phyloP scores from a whole-genome alignment of 2,113 vertebrate genomes.

The Heterotilapia buettikoferi region DNA sequence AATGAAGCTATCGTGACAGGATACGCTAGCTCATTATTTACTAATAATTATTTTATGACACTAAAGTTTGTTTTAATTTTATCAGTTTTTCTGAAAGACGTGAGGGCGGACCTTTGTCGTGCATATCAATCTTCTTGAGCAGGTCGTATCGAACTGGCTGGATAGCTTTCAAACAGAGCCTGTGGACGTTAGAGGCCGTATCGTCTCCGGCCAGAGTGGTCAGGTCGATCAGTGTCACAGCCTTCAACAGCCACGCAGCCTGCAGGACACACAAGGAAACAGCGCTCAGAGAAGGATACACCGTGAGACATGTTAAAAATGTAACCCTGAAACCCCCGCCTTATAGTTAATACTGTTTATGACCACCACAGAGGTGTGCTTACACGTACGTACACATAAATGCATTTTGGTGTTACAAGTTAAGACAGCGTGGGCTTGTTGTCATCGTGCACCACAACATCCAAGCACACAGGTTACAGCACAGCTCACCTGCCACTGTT shows the following conservation, averaged over 20 bases:
- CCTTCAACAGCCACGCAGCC: conserved; percentile 92
- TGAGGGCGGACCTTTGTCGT: conserved; percentile 76
- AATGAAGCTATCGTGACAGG: neutral
- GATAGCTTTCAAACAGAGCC: conserved; percentile 89
- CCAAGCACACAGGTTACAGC: neutral
- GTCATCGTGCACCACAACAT: rapidly evolving
- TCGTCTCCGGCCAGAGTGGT: conserved; percentile 93
- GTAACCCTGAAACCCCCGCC: neutral
- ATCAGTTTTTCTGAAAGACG: neutral
- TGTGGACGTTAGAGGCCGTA: conserved; percentile 83
- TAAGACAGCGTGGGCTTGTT: neutral
- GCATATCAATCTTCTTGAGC: conserved; percentile 82
- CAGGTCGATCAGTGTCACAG: conserved; percentile 89
- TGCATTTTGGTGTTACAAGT: neutral
- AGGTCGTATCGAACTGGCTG: conserved; percentile 84
- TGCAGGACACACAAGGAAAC: conserved; percentile 24
- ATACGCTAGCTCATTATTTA: neutral
- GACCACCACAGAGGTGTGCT: neutral
- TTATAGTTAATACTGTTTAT: neutral
- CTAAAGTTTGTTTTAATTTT: neutral
- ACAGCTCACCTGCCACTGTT: conserved; percentile 85
- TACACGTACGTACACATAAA: rapidly evolving
- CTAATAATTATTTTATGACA: neutral
- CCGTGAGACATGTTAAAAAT: neutral
- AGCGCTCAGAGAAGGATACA: neutral